Base-by-base conservation (phyloP, 2,113 vertebrate species). In the Sisor rabdophorus region DNA sequence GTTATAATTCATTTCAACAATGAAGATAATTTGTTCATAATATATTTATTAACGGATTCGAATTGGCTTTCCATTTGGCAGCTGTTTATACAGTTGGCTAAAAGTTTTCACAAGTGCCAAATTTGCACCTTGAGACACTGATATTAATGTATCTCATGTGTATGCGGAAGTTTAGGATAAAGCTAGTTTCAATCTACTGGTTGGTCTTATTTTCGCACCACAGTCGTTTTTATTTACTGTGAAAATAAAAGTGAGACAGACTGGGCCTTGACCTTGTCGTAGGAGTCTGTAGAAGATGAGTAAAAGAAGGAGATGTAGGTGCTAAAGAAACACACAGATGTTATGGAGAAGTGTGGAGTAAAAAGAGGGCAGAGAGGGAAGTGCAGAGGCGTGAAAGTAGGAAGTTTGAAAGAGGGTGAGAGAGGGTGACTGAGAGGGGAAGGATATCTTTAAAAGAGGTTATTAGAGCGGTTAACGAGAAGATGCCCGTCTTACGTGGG, bases 391-490 rank as follows among this genome's bases (percentile, higher is more conserved):
- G 54, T 22, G 30, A 52, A 32, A 44, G 24, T 20, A 54, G 60
- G 47, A 44, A 36, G 55, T 50, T 48, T 61, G 59, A 54, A 44
- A 19, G 56, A 56, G 44, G 65, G 56, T 50, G 16, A 24, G 75
- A 63, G 28, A 17, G 47, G 16, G 0, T 7, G 24, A 59, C 36
- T 55, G 50, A 55, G 28, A 52, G 54, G 36, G 48, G 74, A n/a
- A 61, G 65, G 53, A 64, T 70, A 64, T 80, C 69, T 81, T 83
- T 78, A 73, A 80, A 50, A 71, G 79, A 80, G 84, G 84, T 83
- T 77, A 80, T 83, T 78, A 70, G 55, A 65, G 80, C 36, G 74
- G 78, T 85, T 83, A 85, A 85, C 81, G 82, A 85, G 76, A 64
- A 71, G 71, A 72, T 50, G 73, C 69, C 15, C 48, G 72, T 79